Evolutionary conservation across 2,888 invertebrate species (phyloP).

Genomic region (Entomobrya multifasciata): DNA sequence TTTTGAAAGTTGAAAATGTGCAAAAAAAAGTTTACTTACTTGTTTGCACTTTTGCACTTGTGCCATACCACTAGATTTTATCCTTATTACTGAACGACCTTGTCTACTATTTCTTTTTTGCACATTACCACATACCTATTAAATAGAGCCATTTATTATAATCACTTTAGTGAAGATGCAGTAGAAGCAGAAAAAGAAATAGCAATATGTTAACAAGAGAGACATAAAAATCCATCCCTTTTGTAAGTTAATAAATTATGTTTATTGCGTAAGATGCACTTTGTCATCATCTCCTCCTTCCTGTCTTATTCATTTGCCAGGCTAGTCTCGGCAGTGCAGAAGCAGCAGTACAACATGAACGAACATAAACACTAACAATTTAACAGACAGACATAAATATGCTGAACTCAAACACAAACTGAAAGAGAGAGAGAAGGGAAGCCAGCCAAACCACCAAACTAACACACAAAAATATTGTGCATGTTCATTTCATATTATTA

Average conservation of each 20-base stretch:
- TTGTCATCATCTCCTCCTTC: constrained; percentile 65
- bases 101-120: too few relatives aligned
- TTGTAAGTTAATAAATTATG: constrained; percentile 68
- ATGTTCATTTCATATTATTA: too few relatives aligned
- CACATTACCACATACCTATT: too few relatives aligned
- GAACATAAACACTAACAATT: too few relatives aligned
- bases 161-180: constrained; percentile 49
- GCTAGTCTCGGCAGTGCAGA: background rate
- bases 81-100: background rate
- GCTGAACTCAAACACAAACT: too few relatives aligned
- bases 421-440: too few relatives aligned
- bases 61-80: too few relatives aligned
- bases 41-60: too few relatives aligned
- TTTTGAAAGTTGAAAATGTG: constrained; percentile 17
- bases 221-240: constrained; percentile 68
- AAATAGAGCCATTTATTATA: constrained; percentile 62
- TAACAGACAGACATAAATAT: too few relatives aligned
- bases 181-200: constrained; percentile 10
- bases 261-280: constrained; percentile 69
- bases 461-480: too few relatives aligned
- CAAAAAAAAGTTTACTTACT: constrained; percentile 24
- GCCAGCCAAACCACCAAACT: too few relatives aligned
- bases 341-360: too few relatives aligned
- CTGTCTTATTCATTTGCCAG: constrained; percentile 24
- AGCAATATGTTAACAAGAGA: constrained; percentile 64